A percentile compares a stretch with the other conserved stretches of the same genome.
Conservation (phyloP, 2,113 vertebrate genomes). For the Pyrgilauda ruficollis region DNA sequence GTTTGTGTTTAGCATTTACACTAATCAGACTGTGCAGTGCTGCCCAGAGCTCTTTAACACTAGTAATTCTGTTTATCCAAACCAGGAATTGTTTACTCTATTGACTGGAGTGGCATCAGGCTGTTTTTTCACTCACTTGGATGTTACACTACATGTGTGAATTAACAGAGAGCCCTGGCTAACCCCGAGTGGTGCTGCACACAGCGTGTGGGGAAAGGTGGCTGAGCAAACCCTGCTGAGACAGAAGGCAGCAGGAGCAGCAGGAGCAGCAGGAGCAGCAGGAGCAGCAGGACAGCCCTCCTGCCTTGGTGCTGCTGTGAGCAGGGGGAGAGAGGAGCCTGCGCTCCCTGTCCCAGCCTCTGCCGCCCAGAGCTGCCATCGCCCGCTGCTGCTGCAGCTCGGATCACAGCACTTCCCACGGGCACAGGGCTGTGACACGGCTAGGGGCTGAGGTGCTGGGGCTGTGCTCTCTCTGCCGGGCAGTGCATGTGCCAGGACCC, state of each 20-base stretch:
- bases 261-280: no score
- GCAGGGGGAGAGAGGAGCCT: neutral
- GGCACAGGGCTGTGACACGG: neutral
- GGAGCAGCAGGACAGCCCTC: no score
- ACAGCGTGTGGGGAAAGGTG: neutral
- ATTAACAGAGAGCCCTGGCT: neutral
- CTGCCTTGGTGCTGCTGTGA: neutral
- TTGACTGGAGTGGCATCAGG: conserved; percentile 60
- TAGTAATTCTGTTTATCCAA: conserved; percentile 73
- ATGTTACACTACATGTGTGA: conserved; percentile 12
- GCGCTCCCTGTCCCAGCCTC: no score
- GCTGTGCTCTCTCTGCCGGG: neutral
- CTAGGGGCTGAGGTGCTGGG: neutral
- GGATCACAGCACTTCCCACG: accelerated
- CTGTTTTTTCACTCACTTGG: conserved; percentile 34
- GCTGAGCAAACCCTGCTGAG: neutral
- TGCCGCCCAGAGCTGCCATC: neutral
- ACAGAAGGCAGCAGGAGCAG: neutral
- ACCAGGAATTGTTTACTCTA: conserved; percentile 67
- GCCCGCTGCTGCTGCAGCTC: neutral
- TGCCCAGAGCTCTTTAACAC: conserved; percentile 68
- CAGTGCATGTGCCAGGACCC: neutral
- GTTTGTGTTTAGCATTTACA: conserved; percentile 79
- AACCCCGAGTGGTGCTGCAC: neutral
- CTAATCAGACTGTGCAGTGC: conserved; percentile 73